Base-by-base conservation (phyloP, 2,888 invertebrate genomes). In the Synanthedon formicaeformis region DNA sequence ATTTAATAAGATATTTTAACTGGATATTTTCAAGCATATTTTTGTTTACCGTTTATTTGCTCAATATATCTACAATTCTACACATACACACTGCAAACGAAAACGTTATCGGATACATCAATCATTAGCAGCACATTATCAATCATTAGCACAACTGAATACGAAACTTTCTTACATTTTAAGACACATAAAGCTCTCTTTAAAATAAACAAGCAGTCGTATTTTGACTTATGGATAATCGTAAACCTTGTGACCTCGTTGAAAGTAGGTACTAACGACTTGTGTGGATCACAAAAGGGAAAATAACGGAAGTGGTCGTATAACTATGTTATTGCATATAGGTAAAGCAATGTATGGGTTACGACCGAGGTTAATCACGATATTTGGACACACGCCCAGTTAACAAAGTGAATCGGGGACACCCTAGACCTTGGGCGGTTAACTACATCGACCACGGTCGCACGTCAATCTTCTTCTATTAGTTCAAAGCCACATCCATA, bases 401-500 rank as follows among this genome's bases (percentile, higher is more conserved):
- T 50, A n/a, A 27, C n/a, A 18, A 34, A 50, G 40, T 40, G 50
- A 50, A 27, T 50, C 50, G 50, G 12, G 68, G 71, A 70, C 67
- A 64, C 62, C 59, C 52, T 51, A 62, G 73, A 73, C 83, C 83
- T 82, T 80, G 78, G 61, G 59, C 62, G 55, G 54, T 61, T 66
- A 66, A 63, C 60, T 63, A 57, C 62, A 64, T 62, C 69, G 69
- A 71, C 73, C 69, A 72, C 68, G 66, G 69, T 81, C 82, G 67
- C 77, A 81, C 80, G 78, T 75, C 84, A 78, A 84, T 84, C 80
- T 73, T 66, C 67, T 71, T 80, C 74, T 76, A 85, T 83, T 78
- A 73, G 79, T 80, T 81, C 83, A 84, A 82, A 82, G 83, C 73
- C 82, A 81, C 74, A 76, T 81, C 76, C 73, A 79, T 81, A 79